Base-by-base conservation (phyloP, 2,888 invertebrate genomes). In the Macropis europaea region DNA sequence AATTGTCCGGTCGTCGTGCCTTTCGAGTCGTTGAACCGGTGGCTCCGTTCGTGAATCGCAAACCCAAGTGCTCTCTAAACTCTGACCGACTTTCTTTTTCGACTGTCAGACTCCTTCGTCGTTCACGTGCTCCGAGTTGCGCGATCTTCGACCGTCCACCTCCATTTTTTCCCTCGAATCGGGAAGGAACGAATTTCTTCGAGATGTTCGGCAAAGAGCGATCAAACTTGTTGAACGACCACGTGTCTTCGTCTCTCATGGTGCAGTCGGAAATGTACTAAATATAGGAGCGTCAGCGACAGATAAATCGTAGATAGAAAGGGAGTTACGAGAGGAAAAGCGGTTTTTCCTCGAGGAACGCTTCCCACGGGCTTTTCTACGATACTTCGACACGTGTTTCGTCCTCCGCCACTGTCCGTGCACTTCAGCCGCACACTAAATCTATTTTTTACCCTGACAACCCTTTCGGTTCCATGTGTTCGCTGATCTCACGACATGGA, bases 271-370 rank as follows among this genome's bases (percentile, higher is more conserved):
- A 48, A 67, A 69, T 64, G 70, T 53, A 69, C 81, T 82, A 85
- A 84, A 82, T 82, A 86, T 85, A 85, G 80, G 48, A 47, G 13
- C 59, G 38, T 36, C 42, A n/a, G 43, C 40, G 42, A 26, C 26
- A 43, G 53, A 68, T 70, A 68, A 68, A 70, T 67, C 53, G 68
- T 50, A 32, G 42, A 36, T 60, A 36, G 11, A 43, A 34, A 17
- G 13, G 11, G 28, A 63, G 32, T 56, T 38, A 43, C 17, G 53
- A 34, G 53, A 62, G 17, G 42, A 62, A 56, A 56, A 30, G 36
- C 42, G 28, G 34, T 59, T 61, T 62, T 59, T 59, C 38, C 52
- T 24, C 53, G 9, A 30, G 22, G 47, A 40, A 32, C 6, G 34
- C 54, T 78, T 68, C 71, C 61, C 79, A 75, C 69, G 69, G 50